Evolutionary conservation across 2,888 invertebrate species (phyloP).

Genomic region (Celastrina argiolus): DNA sequence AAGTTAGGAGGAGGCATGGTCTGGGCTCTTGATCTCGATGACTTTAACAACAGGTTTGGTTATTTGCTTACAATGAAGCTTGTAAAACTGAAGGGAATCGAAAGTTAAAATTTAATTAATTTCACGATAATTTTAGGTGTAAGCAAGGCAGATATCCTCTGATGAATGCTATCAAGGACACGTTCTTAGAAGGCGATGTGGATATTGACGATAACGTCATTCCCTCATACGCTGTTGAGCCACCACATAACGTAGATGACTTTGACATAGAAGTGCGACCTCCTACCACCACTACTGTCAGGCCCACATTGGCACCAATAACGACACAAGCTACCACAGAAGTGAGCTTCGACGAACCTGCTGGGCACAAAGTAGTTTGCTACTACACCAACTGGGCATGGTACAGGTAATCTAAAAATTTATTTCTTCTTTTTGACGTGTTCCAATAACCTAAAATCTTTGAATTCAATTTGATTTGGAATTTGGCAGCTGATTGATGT

Average conservation of each 20-base stretch:
- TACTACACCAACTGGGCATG: slow-evolving; percentile 97
- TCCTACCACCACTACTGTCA: slow-evolving; percentile 39
- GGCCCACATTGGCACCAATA: slow-evolving; percentile 47
- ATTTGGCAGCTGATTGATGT: no score
- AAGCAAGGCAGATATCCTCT: slow-evolving; percentile 89
- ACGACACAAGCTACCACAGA: slow-evolving; percentile 33
- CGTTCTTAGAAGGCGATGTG: slow-evolving; percentile 74
- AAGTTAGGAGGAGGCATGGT: slow-evolving; percentile 93
- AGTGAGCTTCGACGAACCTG: slow-evolving; percentile 45
- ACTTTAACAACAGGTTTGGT: slow-evolving; percentile 81
- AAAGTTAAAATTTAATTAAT: neutral
- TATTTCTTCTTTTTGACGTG: no score
- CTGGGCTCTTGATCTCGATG: slow-evolving; percentile 94
- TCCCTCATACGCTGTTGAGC: slow-evolving; percentile 44
- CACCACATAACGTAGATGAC: slow-evolving; percentile 58
- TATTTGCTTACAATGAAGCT: neutral
- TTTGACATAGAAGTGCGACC: slow-evolving; percentile 62
- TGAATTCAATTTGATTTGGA: no score
- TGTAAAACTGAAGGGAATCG: neutral
- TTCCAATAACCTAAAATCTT: no score
- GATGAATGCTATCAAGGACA: slow-evolving; percentile 85
- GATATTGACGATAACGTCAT: slow-evolving; percentile 40
- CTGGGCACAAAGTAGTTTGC: slow-evolving; percentile 87
- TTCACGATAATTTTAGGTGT: slow-evolving; percentile 70
- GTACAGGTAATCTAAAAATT: slow-evolving; percentile 85